Evolutionary conservation across 2,888 invertebrate species (phyloP), one percentile per base, ranked within the genome.

Genomic region (Pediacus dermestoides): DNA sequence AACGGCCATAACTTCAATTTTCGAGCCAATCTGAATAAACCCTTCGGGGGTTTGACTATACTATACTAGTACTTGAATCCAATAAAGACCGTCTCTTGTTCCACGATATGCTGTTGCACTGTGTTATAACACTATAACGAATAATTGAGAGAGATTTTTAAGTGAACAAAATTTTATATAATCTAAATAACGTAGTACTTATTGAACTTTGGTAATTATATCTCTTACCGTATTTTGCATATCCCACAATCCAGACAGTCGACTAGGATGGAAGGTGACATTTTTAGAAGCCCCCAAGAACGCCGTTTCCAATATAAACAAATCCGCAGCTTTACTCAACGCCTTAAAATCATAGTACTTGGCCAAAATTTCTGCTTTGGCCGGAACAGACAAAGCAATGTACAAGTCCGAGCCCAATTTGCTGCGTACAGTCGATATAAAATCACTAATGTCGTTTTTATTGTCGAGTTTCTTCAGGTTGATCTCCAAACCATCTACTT

Each of bases 241-340:
- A 54, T 86, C 85, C 74, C 84, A 83, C 30, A 85, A 63, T 0
- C 86, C 85, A 61, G 85, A 85, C 49, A 86, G 66, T 38, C 85
- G 69, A 55, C 85, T 84, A 1, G 85, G 85, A 60, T 86, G 86
- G 61, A 80, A 85, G 1, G 85, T 82, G 67, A 79, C 80, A 57
- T 81, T 80, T 57, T 75, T 74, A 51, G 79, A 78, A 21, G 74
- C 66, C 0, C 78, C 77, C 66, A 86, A 61, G 30, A 78, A 79
- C 52, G 83, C 78, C 0, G 85, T 85, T 54, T 82, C 74, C 30
- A 85, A 70, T 54, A 82, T 76, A 70, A 85, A 80, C 32, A 79
- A 65, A 55, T 84, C 81, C 25, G 77, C 77, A 47, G 78, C 75
- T 65, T 83, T 84, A 46, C 78, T 70, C 47, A 85, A 63, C 11